Conservation (phyloP, 2,888 invertebrate genomes). For the Stenotaenia linearis region DNA sequence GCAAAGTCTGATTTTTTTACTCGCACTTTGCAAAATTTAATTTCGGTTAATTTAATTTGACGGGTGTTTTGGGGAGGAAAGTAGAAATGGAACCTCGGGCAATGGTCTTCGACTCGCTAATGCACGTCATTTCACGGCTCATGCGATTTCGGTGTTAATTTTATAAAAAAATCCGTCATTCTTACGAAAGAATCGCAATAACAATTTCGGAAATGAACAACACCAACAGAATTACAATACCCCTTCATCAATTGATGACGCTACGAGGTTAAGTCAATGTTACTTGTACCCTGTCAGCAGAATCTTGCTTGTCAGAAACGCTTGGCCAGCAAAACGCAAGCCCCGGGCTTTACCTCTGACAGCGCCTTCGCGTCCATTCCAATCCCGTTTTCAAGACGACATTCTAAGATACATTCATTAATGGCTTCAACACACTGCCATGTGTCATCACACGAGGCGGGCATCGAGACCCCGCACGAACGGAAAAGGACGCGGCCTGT, state of each 20-base stretch:
- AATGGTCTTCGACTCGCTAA: too few species aligned
- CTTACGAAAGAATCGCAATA: background rate
- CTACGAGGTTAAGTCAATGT: background rate
- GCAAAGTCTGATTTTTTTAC: too few species aligned
- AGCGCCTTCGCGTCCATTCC: background rate
- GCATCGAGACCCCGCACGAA: background rate
- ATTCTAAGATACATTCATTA: background rate
- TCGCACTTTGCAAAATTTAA: too few species aligned
- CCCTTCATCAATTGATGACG: background rate
- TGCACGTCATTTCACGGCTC: too few species aligned
- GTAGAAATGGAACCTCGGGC: too few species aligned
- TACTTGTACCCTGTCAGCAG: slow-evolving; percentile 11
- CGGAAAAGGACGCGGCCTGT: background rate
- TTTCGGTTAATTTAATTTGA: too few species aligned
- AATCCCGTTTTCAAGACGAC: background rate
- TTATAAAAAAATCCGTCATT: too few species aligned
- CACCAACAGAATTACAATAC: background rate
- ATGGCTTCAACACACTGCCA: background rate
- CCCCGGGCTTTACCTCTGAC: background rate
- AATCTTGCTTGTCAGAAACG: slow-evolving; percentile 15
- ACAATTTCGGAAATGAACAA: background rate
- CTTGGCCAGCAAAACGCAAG: slow-evolving; percentile 1
- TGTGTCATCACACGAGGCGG: background rate
- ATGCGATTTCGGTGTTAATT: too few species aligned
- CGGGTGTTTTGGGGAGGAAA: too few species aligned